Conservation (phyloP, 1,140 invertebrate genomes). For the Lepidurus couesii region DNA sequence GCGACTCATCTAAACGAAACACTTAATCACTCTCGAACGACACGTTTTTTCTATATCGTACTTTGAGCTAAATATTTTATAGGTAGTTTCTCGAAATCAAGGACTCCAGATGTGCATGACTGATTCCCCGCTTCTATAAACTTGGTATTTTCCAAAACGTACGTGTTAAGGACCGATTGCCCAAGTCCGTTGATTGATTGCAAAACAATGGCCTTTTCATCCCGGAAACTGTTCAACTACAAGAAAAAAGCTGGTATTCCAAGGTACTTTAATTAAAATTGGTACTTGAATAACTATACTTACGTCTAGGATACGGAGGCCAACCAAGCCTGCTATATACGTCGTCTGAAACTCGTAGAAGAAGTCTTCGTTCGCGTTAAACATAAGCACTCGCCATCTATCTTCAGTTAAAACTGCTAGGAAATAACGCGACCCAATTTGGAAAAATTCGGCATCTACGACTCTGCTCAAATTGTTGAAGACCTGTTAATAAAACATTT, state of each 20-base stretch:
- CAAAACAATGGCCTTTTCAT: neutral
- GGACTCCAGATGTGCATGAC: neutral
- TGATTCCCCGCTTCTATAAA: neutral
- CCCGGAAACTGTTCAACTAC: neutral
- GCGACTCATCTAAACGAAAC: neutral
- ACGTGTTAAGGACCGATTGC: neutral
- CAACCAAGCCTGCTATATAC: neutral
- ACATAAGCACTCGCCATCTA: neutral
- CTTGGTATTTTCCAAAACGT: neutral
- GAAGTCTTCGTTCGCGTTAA: neutral
- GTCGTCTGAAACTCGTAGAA: neutral
- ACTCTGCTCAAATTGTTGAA: neutral
- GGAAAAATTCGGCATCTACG: neutral
- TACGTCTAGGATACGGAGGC: slow-evolving; percentile 7
- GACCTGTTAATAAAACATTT: neutral
- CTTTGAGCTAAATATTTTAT: neutral
- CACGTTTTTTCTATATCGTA: neutral
- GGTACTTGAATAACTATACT: neutral
- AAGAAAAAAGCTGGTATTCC: no score
- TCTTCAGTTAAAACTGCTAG: neutral
- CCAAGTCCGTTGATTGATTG: neutral
- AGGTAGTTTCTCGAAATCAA: neutral
- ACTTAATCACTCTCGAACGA: neutral
- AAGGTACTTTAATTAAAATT: no score
- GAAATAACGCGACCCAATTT: neutral